Evolutionary conservation across 2,113 vertebrate species (phyloP), one percentile per base, ranked within the genome.

Genomic region (Lepus timidus): DNA sequence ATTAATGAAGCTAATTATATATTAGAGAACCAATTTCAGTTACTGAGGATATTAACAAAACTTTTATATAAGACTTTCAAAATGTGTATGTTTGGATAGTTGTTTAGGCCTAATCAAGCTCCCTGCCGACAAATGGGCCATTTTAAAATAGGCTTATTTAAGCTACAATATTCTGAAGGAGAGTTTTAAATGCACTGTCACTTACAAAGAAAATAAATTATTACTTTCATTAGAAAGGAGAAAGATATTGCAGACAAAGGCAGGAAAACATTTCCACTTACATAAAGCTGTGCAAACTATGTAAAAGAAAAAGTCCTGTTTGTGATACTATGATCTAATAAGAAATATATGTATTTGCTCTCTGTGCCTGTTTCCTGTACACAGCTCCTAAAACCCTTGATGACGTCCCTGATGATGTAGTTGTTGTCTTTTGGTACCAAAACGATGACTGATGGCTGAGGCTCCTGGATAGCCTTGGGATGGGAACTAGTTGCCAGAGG

Each of bases 181-280:
- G 51, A n/a, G 3, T 68, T 90, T 97, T 93, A 92, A 93, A 44
- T 81, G 36, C 62, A 75, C 49, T 96, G 33, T 36, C 81, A 94
- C 82, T 93, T 94, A 86, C 93, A 85, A 83, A 91, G 67, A 87
- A 96, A 90, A 96, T 71, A 93, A 94, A 94, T 64, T 80, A 88
- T 64, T 70, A 91, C 67, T 94, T 94, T 87, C 84, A 90, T 94
- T 87, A 92, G 71, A 93, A 95, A 92, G 62, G 55, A 87, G 52
- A 90, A 93, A 91, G 44, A 84, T 31, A 92, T n/a, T 74, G 39
- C 70, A 93, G 67, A 89, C 65, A 74, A 89, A 94, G 25, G 20
- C 31, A 88, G 52, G 19, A 70, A 91, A 75, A 90, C 33, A 82
- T 33, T 80, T 25, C 61, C 27, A 71, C 64, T 90, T 93, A 88